Evolutionary conservation across 2,888 invertebrate genomes (phyloP), one percentile per base, ranked within the genome.

Genomic region (Phragmatobia fuliginosa): DNA sequence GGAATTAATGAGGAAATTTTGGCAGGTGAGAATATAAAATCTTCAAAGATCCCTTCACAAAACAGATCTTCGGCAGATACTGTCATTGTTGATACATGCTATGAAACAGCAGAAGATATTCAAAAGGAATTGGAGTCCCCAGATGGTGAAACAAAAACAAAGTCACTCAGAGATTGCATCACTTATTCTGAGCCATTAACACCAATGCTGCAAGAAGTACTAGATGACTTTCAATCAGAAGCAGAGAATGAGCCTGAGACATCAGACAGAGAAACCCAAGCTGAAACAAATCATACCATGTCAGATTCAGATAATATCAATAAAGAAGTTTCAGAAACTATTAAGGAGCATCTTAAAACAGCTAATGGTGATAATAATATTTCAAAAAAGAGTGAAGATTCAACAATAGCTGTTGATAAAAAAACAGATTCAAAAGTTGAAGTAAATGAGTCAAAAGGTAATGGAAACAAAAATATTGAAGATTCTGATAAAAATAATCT

Each of bases 1-100:
- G 73, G 72, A 67, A 83, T 83, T 68, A 83, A 86, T 77, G 87
- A 80, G 83, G 86, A 85, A 68, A 82, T 85, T 72, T 76, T 72
- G 68, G 72, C 91, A 93, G 93, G 92, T 94, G 93, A 94, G 92
- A 85, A 85, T 72, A 77, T 75, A 76, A 85, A 82, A 83, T 80
- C 81, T 88, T 87, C 90, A 85, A 88, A 90, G 81, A 82, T 88
- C 79, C 73, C 82, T 79, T 67, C 80, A 77, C 86, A 84, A 80
- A 83, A 79, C 83, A 91, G 93, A 89, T 90, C 90, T 72, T 94
- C 94, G 67, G 89, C 89, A 73, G 94, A 94, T 52, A 94, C 93
- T 61, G 80, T 92, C 41, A 86, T 94, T 69, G 78, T 92, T 72
- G 91, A 91, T 36, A 85, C 83, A 41, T 91, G 87, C 76, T 90